A percentile compares a stretch with the other conserved stretches of the same genome.
Evolutionary conservation across 2,113 vertebrate genomes (phyloP).

Genomic region (Tetrao urogallus): DNA sequence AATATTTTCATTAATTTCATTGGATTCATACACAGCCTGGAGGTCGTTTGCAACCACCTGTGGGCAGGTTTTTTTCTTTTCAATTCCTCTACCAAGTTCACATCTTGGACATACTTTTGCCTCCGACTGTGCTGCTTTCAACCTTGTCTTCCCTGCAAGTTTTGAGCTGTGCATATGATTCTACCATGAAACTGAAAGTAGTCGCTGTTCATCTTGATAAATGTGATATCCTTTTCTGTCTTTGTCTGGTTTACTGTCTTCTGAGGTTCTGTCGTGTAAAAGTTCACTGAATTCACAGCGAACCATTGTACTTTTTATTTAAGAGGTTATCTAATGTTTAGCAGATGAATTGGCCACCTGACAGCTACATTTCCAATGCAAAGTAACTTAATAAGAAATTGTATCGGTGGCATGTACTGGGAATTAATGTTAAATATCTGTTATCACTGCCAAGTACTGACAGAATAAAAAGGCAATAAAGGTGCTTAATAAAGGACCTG

Average conservation of each 20-base stretch:
- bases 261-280: background rate
- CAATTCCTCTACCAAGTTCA: background rate
- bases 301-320: background rate
- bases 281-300: background rate
- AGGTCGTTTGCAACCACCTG: background rate
- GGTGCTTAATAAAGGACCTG: background rate
- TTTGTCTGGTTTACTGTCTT: background rate
- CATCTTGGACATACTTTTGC: background rate
- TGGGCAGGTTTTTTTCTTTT: background rate
- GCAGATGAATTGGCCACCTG: background rate
- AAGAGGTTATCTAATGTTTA: background rate
- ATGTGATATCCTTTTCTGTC: background rate
- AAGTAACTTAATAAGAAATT: background rate
- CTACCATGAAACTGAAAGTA: background rate
- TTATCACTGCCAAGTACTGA: background rate
- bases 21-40: background rate
- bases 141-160: background rate
- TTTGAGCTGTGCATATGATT: background rate
- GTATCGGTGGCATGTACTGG: background rate
- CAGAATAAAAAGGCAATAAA: background rate
- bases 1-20: background rate
- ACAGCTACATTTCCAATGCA: background rate
- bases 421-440: background rate
- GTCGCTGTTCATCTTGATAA: background rate
- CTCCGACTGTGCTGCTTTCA: background rate